These are phyloP conservation scores for Drosophila tani DNA, from an alignment of 1,140 invertebrate genomes.

Conservation along the genomic window DNA sequence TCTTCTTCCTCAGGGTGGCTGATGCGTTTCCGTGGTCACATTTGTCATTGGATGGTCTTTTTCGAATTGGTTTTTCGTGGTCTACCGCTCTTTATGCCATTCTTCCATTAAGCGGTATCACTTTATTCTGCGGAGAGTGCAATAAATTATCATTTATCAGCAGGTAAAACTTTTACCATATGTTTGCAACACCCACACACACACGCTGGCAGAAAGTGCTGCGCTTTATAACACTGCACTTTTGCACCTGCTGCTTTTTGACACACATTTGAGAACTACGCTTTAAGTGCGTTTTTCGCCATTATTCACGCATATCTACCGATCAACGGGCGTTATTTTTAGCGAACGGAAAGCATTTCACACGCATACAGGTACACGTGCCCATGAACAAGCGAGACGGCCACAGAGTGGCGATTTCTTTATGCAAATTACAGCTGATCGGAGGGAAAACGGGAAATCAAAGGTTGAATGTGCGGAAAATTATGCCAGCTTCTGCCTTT, in stretches of 20 bases:
- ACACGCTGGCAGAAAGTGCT: slow-evolving; percentile 21
- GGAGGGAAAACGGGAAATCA: slow-evolving; percentile 16
- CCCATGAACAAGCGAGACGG: slow-evolving; percentile 18
- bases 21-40: slow-evolving; percentile 53
- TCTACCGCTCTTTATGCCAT: slow-evolving; percentile 15
- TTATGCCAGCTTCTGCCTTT: slow-evolving; percentile 56
- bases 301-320: slow-evolving; percentile 42
- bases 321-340: slow-evolving; percentile 36
- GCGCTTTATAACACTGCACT: slow-evolving; percentile 63
- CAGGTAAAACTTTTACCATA: slow-evolving; percentile 54
- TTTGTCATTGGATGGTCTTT: slow-evolving; percentile 56
- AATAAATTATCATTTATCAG: slow-evolving; percentile 47
- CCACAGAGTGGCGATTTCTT: slow-evolving; percentile 47
- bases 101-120: slow-evolving; percentile 27
- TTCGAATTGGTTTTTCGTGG: slow-evolving; percentile 1
- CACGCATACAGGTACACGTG: slow-evolving; percentile 42
- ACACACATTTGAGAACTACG: slow-evolving; percentile 73
- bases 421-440: slow-evolving; percentile 68
- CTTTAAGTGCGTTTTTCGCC: slow-evolving; percentile 32
- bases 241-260: slow-evolving; percentile 72
- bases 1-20: slow-evolving; percentile 56
- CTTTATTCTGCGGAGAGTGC: slow-evolving; percentile 53
- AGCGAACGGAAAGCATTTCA: slow-evolving; percentile 35
- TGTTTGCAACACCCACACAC: slow-evolving; percentile 58
- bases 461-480: slow-evolving; percentile 52